A percentile compares a stretch with the other conserved stretches of the same genome.
phyloP scores from a whole-genome alignment of 2,888 invertebrate species.

The Stramonita haemastoma region DNA sequence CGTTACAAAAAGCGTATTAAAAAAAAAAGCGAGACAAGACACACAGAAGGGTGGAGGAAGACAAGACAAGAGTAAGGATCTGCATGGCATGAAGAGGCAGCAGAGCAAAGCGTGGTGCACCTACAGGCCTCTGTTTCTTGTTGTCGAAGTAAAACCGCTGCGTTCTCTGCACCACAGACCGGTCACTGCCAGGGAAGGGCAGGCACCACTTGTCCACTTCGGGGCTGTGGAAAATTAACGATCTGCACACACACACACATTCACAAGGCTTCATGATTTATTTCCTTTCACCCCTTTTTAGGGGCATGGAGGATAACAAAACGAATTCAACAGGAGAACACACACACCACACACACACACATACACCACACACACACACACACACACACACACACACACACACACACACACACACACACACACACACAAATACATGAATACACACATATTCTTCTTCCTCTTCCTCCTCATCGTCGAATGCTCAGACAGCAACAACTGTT shows the following conservation, averaged over 20 bases:
- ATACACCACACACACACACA: slow-evolving; percentile 11
- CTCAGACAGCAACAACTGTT: no score
- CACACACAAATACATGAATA: neutral
- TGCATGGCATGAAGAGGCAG: no score
- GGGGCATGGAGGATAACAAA: no score
- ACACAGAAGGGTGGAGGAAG: no score
- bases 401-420: neutral
- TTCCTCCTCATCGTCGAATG: no score
- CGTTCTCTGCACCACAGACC: slow-evolving; percentile 88
- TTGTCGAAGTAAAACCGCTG: slow-evolving; percentile 86
- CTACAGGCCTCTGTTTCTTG: slow-evolving; percentile 84
- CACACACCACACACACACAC: neutral
- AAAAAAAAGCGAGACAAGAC: no score
- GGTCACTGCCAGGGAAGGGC: slow-evolving; percentile 90
- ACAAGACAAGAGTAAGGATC: no score
- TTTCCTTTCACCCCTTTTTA: no score
- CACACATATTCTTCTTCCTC: no score
- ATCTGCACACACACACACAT: slow-evolving; percentile 55
- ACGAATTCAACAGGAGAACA: no score
- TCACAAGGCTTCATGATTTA: no score
- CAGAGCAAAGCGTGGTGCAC: slow-evolving; percentile 30
- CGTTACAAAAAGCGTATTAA: no score
- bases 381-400: neutral
- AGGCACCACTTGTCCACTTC: slow-evolving; percentile 82
- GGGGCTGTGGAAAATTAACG: slow-evolving; percentile 70